These are phyloP conservation scores for Zhuqinia jingwanae DNA, from an alignment of 2,888 invertebrate species.

Conservation along the genomic window DNA sequence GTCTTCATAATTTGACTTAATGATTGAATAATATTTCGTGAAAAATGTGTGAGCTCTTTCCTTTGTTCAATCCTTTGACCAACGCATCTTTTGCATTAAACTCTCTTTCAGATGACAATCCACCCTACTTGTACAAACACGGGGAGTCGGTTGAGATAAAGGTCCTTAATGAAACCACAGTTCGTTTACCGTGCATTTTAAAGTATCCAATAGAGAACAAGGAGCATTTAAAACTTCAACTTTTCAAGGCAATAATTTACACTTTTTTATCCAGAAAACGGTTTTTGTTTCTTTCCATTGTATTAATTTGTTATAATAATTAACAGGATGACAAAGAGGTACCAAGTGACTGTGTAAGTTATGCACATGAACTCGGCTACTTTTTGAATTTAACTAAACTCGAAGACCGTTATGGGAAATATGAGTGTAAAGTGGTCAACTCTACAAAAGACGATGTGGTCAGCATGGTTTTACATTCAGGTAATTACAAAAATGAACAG, in stretches of 20 bases:
- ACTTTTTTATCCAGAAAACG: neutral
- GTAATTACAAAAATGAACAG: too few relatives aligned
- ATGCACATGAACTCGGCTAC: conserved; percentile 50
- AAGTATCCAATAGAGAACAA: conserved; percentile 50
- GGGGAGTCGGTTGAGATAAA: conserved; percentile 4
- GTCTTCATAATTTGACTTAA: too few relatives aligned
- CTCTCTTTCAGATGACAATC: conserved; percentile 42
- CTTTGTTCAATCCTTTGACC: too few relatives aligned
- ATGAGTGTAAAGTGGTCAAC: conserved; percentile 57
- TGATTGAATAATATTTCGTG: too few relatives aligned
- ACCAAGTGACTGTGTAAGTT: conserved; percentile 11
- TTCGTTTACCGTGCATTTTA: conserved; percentile 36
- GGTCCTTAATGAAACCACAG: conserved; percentile 46
- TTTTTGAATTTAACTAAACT: conserved; percentile 55
- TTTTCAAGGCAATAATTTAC: conserved; percentile 47
- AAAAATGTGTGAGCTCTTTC: too few relatives aligned
- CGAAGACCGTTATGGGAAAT: conserved; percentile 39
- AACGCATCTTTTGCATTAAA: too few relatives aligned
- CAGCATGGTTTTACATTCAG: neutral
- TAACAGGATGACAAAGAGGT: conserved; percentile 38
- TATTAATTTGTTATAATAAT: neutral
- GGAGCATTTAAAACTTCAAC: conserved; percentile 26
- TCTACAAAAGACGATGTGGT: conserved; percentile 43
- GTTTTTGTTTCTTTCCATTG: too few relatives aligned
- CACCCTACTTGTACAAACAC: conserved; percentile 51